Base-by-base conservation (phyloP, 1,140 invertebrate species). In the Cyclina sinensis region DNA sequence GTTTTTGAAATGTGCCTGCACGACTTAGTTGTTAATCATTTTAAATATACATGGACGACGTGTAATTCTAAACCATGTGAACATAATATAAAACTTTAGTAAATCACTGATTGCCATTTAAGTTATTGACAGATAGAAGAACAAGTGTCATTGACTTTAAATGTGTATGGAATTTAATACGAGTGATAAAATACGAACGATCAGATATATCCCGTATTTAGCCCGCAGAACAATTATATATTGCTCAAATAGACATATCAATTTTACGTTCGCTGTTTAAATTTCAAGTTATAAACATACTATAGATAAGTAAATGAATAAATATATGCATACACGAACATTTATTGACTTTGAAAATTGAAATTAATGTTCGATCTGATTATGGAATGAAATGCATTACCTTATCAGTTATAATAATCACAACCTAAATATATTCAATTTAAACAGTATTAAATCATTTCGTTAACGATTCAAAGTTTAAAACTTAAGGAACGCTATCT, bases 111-210 rank as follows among this genome's bases (percentile, higher is more conserved):
- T 3, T 37, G 37, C 32, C 0, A 39, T 70, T 70, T 70, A 70
- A 70, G 12, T 1, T 70, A 70, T 70, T 37, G 65, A 70, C 65
- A 70, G 65, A 37, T 37, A 37, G 65, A 30, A 9, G 27, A 70
- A 21, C 21, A 18, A 0, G 65, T 70, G 65, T 70, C 65, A 70
- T 70, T 70, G 65, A 39, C 65, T 70, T 70, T 39, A 70, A 70
- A 70, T 37, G 35, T 35, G 9, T 70, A n/a, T 1, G 65, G 7
- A 21, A 70, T 37, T 70, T 70, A 70, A 70, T 70, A 70, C 32
- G 0, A 18, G 32, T 27, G 65, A 70, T 70, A 70, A 37, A 37
- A 70, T 37, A 70, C 24, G 21, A 37, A 70, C 65, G 27, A 70
- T 70, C 65, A 70, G 65, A 70, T 70, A 70, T 3, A 70, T 32